phyloP scores from a whole-genome alignment of 2,797 vertebrate species.

The Fistularia tabacaria region DNA sequence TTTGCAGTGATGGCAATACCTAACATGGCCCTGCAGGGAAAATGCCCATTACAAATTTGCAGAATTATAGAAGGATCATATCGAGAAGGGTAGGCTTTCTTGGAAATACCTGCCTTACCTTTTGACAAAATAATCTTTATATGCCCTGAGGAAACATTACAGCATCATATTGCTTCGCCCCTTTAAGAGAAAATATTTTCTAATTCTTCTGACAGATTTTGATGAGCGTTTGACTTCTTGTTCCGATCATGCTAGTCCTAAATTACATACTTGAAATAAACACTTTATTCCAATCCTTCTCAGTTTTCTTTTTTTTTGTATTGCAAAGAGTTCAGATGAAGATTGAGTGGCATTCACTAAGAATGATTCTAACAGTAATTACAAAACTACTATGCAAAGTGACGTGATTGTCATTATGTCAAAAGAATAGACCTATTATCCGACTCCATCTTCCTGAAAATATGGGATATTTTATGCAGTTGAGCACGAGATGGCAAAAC shows the following conservation, averaged over 20 bases:
- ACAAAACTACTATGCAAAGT: background rate
- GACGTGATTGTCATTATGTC: constrained; percentile 14
- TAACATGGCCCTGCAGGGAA: background rate
- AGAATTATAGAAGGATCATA: background rate
- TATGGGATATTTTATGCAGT: constrained; percentile 2
- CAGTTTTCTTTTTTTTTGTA: too few species aligned
- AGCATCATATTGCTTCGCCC: too few species aligned
- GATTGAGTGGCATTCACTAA: background rate
- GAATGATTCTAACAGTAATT: constrained; percentile 15
- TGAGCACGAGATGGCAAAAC: constrained; percentile 9
- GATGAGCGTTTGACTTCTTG: too few species aligned
- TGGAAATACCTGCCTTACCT: too few species aligned
- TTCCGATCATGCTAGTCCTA: too few species aligned
- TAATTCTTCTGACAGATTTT: too few species aligned
- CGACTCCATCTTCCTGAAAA: constrained; percentile 9
- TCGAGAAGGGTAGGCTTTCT: too few species aligned
- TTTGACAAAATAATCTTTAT: too few species aligned
- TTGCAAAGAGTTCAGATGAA: background rate
- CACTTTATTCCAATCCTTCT: constrained; percentile 4
- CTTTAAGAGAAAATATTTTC: too few species aligned
- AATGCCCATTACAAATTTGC: background rate
- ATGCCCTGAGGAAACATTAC: too few species aligned
- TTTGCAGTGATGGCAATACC: background rate
- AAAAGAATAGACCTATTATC: constrained; percentile 13
- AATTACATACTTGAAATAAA: too few species aligned